Percentiles rank a stretch among this genome's conserved stretches.
phyloP scores from a whole-genome alignment of 2,888 invertebrate species.

The Yponomeuta malinellus region DNA sequence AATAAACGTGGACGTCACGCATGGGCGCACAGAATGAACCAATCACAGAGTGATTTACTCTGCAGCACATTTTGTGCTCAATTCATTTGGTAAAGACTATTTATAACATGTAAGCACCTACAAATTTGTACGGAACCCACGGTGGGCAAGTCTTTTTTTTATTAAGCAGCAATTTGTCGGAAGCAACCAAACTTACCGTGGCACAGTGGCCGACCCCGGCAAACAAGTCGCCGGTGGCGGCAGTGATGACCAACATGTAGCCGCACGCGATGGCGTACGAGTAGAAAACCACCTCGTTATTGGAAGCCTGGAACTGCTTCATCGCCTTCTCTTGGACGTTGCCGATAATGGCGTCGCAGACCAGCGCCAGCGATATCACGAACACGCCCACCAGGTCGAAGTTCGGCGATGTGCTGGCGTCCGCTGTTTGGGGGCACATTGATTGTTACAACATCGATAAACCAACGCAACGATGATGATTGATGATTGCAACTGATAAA shows the following conservation, averaged over 20 bases:
- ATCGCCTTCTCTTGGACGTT: conserved; percentile 98
- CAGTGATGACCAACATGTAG: conserved; percentile 85
- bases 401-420: conserved; percentile 84
- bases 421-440: conserved; percentile 68
- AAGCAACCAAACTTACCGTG: conserved; percentile 70
- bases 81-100: too few species aligned
- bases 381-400: conserved; percentile 82
- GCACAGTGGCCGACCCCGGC: conserved; percentile 86
- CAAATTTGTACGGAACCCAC: too few species aligned
- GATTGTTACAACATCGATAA: conserved; percentile 11
- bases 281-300: conserved; percentile 94
- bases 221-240: conserved; percentile 82
- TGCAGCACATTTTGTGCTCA: too few species aligned
- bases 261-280: conserved; percentile 92
- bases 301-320: conserved; percentile 87
- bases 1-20: too few species aligned
- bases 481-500: too few species aligned
- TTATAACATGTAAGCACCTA: too few species aligned
- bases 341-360: conserved; percentile 97
- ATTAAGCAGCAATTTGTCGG: too few species aligned
- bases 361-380: conserved; percentile 88
- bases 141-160: too few species aligned
- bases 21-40: too few species aligned
- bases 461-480: neutral
- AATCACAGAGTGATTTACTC: too few species aligned